These are phyloP conservation scores for Hirtodrosophila confusa DNA, from an alignment of 2,888 invertebrate genomes.

Conservation along the genomic window DNA sequence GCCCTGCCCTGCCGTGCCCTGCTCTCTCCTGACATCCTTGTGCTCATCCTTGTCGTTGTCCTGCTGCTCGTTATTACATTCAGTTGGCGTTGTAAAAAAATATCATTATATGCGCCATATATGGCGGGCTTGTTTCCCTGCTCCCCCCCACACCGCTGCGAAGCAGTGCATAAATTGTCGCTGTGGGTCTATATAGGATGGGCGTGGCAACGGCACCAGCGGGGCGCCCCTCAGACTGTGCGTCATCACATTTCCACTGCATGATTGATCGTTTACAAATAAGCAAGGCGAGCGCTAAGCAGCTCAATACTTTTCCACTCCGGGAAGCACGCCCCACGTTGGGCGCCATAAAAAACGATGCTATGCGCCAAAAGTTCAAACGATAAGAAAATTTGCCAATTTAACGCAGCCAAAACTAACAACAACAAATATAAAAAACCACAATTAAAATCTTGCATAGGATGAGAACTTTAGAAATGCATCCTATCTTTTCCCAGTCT, in stretches of 20 bases:
- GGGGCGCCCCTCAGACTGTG: slow-evolving; percentile 20
- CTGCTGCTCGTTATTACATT: slow-evolving; percentile 63
- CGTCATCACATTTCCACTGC: slow-evolving; percentile 65
- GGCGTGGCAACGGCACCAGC: slow-evolving; percentile 31
- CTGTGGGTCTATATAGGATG: slow-evolving; percentile 25
- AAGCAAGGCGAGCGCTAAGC: slow-evolving; percentile 44
- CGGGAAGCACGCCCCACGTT: slow-evolving; percentile 12
- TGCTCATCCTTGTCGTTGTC: slow-evolving; percentile 44
- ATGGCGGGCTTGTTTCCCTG: slow-evolving; percentile 32
- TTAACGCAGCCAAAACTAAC: not conserved
- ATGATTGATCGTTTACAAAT: slow-evolving; percentile 76
- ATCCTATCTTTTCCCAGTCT: too few relatives aligned
- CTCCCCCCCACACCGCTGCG: not conserved
- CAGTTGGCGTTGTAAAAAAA: slow-evolving; percentile 68
- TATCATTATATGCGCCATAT: slow-evolving; percentile 73
- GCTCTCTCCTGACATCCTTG: slow-evolving; percentile 6
- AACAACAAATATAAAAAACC: not conserved
- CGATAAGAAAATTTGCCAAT: not conserved
- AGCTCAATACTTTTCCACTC: slow-evolving; percentile 22
- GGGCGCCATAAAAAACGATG: slow-evolving; percentile 13
- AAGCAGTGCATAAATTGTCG: slow-evolving; percentile 70
- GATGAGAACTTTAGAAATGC: too few relatives aligned
- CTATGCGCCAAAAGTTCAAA: not conserved
- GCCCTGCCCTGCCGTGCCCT: not conserved
- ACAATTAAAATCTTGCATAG: slow-evolving; percentile 8